These are phyloP conservation scores for Syngnathoides biaculeatus DNA, from an alignment of 2,113 vertebrate species.

Conservation along the genomic window DNA sequence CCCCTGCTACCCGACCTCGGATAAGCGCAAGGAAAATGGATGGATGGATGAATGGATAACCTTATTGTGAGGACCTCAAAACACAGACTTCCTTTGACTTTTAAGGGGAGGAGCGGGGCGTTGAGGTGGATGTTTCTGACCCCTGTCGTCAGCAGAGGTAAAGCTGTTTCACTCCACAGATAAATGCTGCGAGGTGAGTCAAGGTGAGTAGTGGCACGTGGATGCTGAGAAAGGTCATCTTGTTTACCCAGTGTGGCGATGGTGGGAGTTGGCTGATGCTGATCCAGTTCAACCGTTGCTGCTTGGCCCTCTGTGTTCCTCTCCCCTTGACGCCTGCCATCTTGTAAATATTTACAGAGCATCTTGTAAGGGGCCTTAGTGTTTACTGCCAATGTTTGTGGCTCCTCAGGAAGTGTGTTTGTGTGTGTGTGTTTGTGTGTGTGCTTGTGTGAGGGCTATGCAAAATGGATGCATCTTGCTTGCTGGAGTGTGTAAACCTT, in stretches of 20 bases:
- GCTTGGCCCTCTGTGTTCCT: slow-evolving; percentile 26
- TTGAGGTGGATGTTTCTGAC: neutral
- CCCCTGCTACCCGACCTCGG: no score
- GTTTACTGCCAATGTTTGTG: slow-evolving; percentile 59
- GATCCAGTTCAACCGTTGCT: slow-evolving; percentile 26
- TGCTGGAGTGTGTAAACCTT: slow-evolving; percentile 21
- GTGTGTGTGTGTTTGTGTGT: slow-evolving; percentile 16
- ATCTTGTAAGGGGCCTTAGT: slow-evolving; percentile 60
- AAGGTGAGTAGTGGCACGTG: slow-evolving; percentile 10
- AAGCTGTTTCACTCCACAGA: neutral
- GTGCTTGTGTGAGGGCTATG: slow-evolving; percentile 17
- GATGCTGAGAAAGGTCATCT: slow-evolving; percentile 37
- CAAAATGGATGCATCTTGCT: slow-evolving; percentile 30
- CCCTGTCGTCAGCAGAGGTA: neutral
- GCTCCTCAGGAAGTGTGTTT: slow-evolving; percentile 28
- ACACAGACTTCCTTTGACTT: no score
- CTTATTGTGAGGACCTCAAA: no score
- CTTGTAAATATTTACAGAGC: slow-evolving; percentile 72
- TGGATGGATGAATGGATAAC: no score
- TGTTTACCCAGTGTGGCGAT: slow-evolving; percentile 28
- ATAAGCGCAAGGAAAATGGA: no score
- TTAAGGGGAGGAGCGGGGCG: no score
- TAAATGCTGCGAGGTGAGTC: slow-evolving; percentile 20
- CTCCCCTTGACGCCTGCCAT: slow-evolving; percentile 29
- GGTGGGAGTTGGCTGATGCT: slow-evolving; percentile 1